Evolutionary conservation across 1,140 invertebrate genomes (phyloP).

Genomic region (Micrasema longulum): DNA sequence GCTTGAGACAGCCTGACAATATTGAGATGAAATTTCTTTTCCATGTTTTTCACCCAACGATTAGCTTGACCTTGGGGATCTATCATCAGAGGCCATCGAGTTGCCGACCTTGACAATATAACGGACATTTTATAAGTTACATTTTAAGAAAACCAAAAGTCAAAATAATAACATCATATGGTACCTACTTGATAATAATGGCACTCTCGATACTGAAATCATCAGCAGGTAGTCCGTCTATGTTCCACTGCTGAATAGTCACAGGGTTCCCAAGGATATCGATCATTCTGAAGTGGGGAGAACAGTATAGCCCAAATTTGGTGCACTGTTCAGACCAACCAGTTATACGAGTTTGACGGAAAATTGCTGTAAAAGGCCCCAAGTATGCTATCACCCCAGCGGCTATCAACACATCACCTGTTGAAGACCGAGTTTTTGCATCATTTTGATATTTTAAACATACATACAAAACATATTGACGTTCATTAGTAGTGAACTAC

Average conservation of each 20-base stretch:
- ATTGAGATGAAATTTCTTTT: slow-evolving; percentile 86
- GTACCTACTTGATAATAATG: slow-evolving; percentile 82
- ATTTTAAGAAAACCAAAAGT: background rate
- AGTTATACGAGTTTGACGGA: slow-evolving; percentile 71
- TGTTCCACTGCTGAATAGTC: slow-evolving; percentile 91
- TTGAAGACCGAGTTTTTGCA: too few relatives aligned
- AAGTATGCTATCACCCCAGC: slow-evolving; percentile 92
- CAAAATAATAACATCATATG: background rate
- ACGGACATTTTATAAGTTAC: background rate
- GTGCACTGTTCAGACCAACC: slow-evolving; percentile 80
- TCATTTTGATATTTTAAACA: too few relatives aligned
- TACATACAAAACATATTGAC: too few relatives aligned
- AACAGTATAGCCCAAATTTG: slow-evolving; percentile 79
- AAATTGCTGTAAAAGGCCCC: slow-evolving; percentile 88
- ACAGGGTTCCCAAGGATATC: slow-evolving; percentile 87
- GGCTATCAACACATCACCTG: slow-evolving; percentile 88
- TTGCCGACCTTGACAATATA: slow-evolving; percentile 75
- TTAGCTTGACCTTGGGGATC: slow-evolving; percentile 96
- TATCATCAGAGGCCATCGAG: slow-evolving; percentile 92
- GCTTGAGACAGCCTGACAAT: slow-evolving; percentile 84
- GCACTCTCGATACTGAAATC: slow-evolving; percentile 93
- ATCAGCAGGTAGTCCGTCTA: slow-evolving; percentile 89
- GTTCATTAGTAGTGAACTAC: too few relatives aligned
- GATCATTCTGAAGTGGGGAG: slow-evolving; percentile 78
- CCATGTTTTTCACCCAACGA: slow-evolving; percentile 95